These are phyloP conservation scores for Microctonus aethiopoides DNA, from an alignment of 2,888 invertebrate genomes.

Conservation along the genomic window DNA sequence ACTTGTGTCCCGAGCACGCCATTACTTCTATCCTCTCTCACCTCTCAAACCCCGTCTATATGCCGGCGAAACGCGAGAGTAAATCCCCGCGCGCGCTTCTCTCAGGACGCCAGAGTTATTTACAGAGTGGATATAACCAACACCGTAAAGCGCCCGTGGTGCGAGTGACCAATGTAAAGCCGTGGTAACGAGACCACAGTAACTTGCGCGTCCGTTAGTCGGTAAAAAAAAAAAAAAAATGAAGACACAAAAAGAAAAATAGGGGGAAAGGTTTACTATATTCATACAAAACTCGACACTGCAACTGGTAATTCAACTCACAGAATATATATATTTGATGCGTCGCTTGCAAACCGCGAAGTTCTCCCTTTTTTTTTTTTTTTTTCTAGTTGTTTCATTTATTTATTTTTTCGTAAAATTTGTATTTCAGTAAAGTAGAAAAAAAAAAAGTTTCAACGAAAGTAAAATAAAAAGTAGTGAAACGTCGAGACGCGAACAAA, in stretches of 20 bases:
- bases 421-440: background rate
- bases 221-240: background rate
- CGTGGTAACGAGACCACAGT: conserved; percentile 29
- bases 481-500: background rate
- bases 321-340: conserved; percentile 18
- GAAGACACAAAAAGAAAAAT: background rate
- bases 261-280: background rate
- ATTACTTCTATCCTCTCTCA: conserved; percentile 28
- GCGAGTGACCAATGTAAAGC: conserved; percentile 27
- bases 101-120: conserved; percentile 33
- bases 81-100: conserved; percentile 27
- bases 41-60: conserved; percentile 18
- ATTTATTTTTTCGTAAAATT: background rate
- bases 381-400: no score
- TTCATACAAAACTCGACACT: background rate
- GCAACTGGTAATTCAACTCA: background rate
- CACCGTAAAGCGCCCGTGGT: conserved; percentile 29
- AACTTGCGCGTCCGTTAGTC: background rate
- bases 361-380: no score
- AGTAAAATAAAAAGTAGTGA: background rate
- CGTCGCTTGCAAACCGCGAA: background rate
- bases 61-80: conserved; percentile 23
- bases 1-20: background rate
- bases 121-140: conserved; percentile 29
- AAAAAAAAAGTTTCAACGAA: background rate